Evolutionary conservation across 1,140 invertebrate genomes (phyloP), one percentile per base, ranked within the genome.

Genomic region (Oscheius sp.): DNA sequence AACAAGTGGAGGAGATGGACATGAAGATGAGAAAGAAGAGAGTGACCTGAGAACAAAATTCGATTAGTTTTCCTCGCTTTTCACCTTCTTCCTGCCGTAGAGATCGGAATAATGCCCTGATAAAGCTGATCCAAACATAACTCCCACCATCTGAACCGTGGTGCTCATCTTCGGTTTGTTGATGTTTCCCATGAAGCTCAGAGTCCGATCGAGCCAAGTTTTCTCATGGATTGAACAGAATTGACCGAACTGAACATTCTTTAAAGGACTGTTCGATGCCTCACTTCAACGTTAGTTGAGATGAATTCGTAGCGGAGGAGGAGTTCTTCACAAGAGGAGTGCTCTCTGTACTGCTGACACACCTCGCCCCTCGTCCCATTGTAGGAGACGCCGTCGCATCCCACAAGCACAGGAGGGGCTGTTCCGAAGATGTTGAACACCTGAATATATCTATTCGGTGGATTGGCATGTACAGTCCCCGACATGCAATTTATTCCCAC

Each of bases 391-490:
- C 64, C 69, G 42, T 71, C 69, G 23, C 69, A 71, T 3, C 69
- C 69, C 2, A 58, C n/a, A 52, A 71, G 20, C 13, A 31, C 29
- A 29, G 69, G 59, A 26, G 59, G 34, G n/a, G 69, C 69, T 18
- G 62, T 58, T 15, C 69, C 69, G 58, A 64, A 71, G 31, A 71
- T 71, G 42, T 71, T 71, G 61, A 71, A 71, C 10, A 71, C 68
- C 68, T 70, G 31, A 58, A 55, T 20, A 55, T 20, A 13, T 13
- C 23, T 4, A 7, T 55, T 55, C n/a, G n/a, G n/a, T n/a, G n/a
- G n/a, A n/a, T n/a, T n/a, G n/a, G n/a, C n/a, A n/a, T n/a, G n/a
- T n/a, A n/a, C n/a, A n/a, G n/a, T n/a, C n/a, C n/a, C n/a, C n/a
- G n/a, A n/a, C n/a, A n/a, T n/a, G n/a, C n/a, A n/a, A n/a, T n/a